Percentiles rank a stretch among this genome's conserved stretches.
phyloP scores from a whole-genome alignment of 2,113 vertebrate species.

The Labeo catla region DNA sequence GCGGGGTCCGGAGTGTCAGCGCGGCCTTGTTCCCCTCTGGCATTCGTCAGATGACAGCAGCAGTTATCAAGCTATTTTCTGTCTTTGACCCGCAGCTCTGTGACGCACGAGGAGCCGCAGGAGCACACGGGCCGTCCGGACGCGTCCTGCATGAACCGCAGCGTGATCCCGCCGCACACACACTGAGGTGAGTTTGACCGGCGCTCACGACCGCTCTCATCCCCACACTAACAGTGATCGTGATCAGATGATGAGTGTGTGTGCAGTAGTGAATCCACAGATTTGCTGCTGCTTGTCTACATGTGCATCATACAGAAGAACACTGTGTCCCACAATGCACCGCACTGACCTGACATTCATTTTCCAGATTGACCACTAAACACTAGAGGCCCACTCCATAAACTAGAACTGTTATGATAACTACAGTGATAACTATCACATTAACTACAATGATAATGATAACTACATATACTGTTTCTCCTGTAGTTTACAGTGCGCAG shows the following conservation, averaged over 20 bases:
- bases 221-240: no score
- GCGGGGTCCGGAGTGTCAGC: slow-evolving; percentile 56
- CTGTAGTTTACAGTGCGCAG: background rate
- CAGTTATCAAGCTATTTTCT: slow-evolving; percentile 76
- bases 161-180: background rate
- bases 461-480: background rate
- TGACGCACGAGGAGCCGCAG: slow-evolving; percentile 25
- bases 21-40: slow-evolving; percentile 32
- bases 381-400: background rate
- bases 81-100: slow-evolving; percentile 54
- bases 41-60: slow-evolving; percentile 64
- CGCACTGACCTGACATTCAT: background rate
- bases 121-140: background rate
- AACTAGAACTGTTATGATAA: no score
- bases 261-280: background rate
- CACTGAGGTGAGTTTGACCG: background rate
- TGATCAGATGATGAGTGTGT: no score
- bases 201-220: background rate
- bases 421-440: no score
- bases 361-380: background rate
- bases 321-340: background rate
- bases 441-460: no score
- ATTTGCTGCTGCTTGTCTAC: no score
- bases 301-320: background rate
- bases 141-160: background rate